Percentiles rank a stretch among this genome's conserved stretches.
Evolutionary conservation across 2,888 invertebrate species (phyloP).

Genomic region (Athripsodes cinereus): DNA sequence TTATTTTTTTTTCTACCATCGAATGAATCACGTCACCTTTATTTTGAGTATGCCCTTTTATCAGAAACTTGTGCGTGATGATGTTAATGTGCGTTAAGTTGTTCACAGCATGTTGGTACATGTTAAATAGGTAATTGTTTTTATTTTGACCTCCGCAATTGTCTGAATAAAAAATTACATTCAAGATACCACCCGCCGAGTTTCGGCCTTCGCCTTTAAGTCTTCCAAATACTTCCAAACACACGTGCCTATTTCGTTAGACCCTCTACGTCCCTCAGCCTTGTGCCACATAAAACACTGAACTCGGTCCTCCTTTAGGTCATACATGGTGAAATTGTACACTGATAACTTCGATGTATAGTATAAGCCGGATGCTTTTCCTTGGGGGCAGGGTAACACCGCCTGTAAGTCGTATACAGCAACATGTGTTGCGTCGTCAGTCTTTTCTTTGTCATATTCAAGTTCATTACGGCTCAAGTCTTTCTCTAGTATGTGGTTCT

Average conservation of each 20-base stretch:
- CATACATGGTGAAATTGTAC: too few relatives aligned
- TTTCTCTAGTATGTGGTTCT: neutral
- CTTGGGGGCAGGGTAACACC: too few relatives aligned
- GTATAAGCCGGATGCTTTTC: too few relatives aligned
- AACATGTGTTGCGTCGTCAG: neutral
- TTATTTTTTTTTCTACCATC: neutral
- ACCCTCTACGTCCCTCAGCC: neutral
- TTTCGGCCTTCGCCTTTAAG: neutral
- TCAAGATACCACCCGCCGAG: neutral
- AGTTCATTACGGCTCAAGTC: neutral
- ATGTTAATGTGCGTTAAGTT: neutral
- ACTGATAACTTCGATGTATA: too few relatives aligned
- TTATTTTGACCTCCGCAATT: neutral
- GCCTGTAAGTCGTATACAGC: too few relatives aligned
- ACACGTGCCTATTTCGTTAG: too few relatives aligned
- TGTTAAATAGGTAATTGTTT: neutral
- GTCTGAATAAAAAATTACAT: slow-evolving; percentile 1
- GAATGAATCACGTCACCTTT: neutral
- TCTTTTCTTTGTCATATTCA: neutral
- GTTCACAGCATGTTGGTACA: neutral
- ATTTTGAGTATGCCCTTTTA: neutral
- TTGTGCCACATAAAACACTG: neutral
- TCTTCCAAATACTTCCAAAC: neutral
- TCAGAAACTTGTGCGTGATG: neutral
- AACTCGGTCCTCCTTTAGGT: neutral